phyloP scores from a whole-genome alignment of 1,140 invertebrate species.

The Heliconius melpomene region DNA sequence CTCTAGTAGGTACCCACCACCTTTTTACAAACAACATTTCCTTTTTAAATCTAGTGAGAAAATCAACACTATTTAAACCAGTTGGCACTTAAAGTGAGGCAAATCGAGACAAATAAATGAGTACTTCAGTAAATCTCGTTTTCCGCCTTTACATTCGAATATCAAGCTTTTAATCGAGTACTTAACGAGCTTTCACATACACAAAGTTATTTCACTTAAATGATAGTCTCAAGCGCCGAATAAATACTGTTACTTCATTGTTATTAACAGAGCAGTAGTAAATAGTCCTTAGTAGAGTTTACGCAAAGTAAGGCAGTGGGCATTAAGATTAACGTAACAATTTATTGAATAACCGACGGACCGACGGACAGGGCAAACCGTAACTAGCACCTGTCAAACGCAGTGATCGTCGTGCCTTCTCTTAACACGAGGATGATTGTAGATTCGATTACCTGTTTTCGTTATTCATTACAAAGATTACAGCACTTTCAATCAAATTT shows the following conservation, averaged over 20 bases:
- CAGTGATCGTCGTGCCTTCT: background rate
- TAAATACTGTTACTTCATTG: slow-evolving; percentile 17
- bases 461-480: background rate
- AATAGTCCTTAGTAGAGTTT: slow-evolving; percentile 28
- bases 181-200: slow-evolving; percentile 8
- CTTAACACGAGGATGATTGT: background rate
- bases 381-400: slow-evolving; percentile 5
- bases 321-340: slow-evolving; percentile 28
- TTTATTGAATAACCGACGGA: background rate
- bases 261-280: slow-evolving; percentile 22
- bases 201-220: slow-evolving; percentile 7
- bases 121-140: slow-evolving; percentile 5
- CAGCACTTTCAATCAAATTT: background rate
- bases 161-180: slow-evolving; percentile 8
- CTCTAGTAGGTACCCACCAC: background rate
- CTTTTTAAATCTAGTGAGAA: slow-evolving; percentile 14
- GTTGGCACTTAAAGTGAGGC: background rate
- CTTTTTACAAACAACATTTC: background rate
- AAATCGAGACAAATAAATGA: slow-evolving; percentile 8
- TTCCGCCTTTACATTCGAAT: background rate
- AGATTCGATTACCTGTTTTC: background rate
- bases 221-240: background rate
- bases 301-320: slow-evolving; percentile 27
- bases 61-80: slow-evolving; percentile 11
- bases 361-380: background rate